Evolutionary conservation across 2,888 invertebrate species (phyloP), one percentile per base, ranked within the genome.

Genomic region (Crioceris asparagi): DNA sequence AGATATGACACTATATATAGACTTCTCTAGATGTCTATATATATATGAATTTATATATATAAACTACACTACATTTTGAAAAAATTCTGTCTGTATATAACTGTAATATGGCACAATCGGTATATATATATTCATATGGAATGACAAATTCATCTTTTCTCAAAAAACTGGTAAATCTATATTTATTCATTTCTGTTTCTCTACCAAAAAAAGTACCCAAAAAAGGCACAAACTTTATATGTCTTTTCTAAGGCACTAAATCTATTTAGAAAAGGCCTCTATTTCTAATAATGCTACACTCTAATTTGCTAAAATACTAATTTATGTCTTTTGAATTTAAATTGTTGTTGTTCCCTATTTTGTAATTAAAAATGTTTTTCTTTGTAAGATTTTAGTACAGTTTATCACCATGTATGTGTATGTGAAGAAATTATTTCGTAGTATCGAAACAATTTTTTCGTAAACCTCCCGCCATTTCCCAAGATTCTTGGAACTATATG

Each of bases 211-310:
- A 45, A 32, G 46, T 51, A 51, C 52, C 56, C 49, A 51, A 52
- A 52, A 33, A 56, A 57, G 57, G 57, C 57, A 57, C 57, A 42
- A 46, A 46, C 32, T 47, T 54, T 60, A 59, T 59, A 58, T 59
- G 59, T 60, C 59, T 59, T 57, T 59, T 54, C 61, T 62, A 62
- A 62, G 62, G 62, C 62, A 62, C 62, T 60, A 61, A 56, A 59
- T 44, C 52, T 54, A 49, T 48, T n/a, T 35, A 44, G 51, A 51
- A 53, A 59, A 60, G 59, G 59, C 58, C 57, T 58, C 56, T 59
- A 52, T 47, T 43, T 41, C 45, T 46, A 47, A 19, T 39, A 38
- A 29, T 27, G 38, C 47, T 47, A 47, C 39, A n/a, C 23, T 40
- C 47, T 50, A 45, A 38, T 41, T 47, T 44, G 38, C 35, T 39